Base-by-base conservation (phyloP, 2,113 vertebrate species). In the Muntiacus reevesi region DNA sequence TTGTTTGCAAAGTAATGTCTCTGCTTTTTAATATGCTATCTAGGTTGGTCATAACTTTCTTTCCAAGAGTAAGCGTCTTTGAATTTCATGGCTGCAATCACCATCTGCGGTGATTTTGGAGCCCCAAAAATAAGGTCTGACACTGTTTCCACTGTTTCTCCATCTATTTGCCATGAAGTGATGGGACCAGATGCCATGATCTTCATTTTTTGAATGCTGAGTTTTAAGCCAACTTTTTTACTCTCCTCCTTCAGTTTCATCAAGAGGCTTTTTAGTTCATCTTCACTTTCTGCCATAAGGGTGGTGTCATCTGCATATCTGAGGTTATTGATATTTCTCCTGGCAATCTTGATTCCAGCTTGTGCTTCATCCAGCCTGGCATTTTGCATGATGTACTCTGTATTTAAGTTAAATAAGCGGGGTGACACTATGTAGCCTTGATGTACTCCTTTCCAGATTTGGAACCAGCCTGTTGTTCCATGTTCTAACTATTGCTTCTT, bases 281-380 rank as follows among this genome's bases (percentile, higher is more conserved):
- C 62, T 19, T 67, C 16, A 67, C 33, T n/a, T 67, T n/a, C 62
- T 67, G 33, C 33, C 62, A 2, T n/a, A 64, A n/a, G 62, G 33
- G 16, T 64, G 7, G 2, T 64, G 62, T 64, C 2, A 64, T 64
- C 62, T 64, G 16, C 62, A 64, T 33, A 64, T n/a, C 30, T 64
- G 30, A 64, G 52, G 30, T 64, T 64, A 64, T 64, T n/a, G 15
- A 64, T 64, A n/a, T 33, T n/a, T 33, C 15, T 64, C 62, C 62
- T 0, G 0, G 15, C 3, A n/a, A n/a, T n/a, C 33, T 64, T 19
- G 62, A 64, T 64, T 64, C 62, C 62, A 64, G 6, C 16, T 64
- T 64, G 62, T 64, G 33, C 62, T n/a, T 64, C 62, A 19, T n/a
- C 33, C 62, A n/a, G 16, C 16, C 8, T 17, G 1, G 62, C 4